Evolutionary conservation across 2,888 invertebrate genomes (phyloP), one percentile per base, ranked within the genome.

Genomic region (Neuroscelio doddi): DNA sequence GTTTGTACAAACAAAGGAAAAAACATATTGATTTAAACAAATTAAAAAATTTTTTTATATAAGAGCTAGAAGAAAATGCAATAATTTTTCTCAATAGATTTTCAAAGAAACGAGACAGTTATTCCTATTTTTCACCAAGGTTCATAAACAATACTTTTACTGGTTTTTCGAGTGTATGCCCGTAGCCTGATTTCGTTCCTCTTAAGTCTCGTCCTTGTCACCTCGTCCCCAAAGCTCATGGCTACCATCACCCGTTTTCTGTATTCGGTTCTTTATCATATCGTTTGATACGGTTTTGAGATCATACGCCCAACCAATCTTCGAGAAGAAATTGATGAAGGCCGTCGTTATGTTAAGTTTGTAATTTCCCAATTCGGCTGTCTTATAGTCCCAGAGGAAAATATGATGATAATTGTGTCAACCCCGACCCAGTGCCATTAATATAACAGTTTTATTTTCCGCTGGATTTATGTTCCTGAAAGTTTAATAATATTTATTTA

Each of bases 331-430:
- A 72, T 90, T 89, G 61, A 90, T 88, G 73, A 88, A 87, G 8
- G 86, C 77, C 0, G 88, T 88, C 1, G 89, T 89, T 0, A 85
- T 42, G 73, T 90, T 90, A 41, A 83, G 71, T 15, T 73, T 72
- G 64, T 84, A 83, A 32, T 83, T 77, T 10, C 93, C 93, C 24
- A 93, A 86, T 83, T 96, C 96, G 1, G 94, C 91, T 29, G 95
- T 93, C 78, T 94, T 92, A 88, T 96, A 96, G 83, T 96, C 96
- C 91, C 93, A 94, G 0, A 95, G 96, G 85, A 96, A 96, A 0
- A 92, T 92, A 85, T 96, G 96, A 82, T 96, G 96, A 67, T 85
- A 85, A 85, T 96, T 96, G 86, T 96, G 96, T 93, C 94, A 97
- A 2, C 96, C 96, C 83, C 95, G 94, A 0, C 95, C 95, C 85